These are phyloP conservation scores for Icerya purchasi DNA, from an alignment of 2,888 invertebrate species.

Conservation along the genomic window DNA sequence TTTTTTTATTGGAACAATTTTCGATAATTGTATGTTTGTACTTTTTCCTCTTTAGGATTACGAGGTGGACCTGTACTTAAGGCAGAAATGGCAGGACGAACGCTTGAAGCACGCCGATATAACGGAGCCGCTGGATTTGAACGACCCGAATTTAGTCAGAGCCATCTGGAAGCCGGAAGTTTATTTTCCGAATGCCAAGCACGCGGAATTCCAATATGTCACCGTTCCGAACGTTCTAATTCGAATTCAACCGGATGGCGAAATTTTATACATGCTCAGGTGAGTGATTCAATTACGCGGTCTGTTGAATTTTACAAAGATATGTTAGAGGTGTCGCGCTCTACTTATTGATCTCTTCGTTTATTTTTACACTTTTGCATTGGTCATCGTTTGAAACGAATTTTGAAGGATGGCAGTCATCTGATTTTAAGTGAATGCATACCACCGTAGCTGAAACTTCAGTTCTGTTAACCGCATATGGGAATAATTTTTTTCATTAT, in stretches of 20 bases:
- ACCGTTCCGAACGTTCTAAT: slow-evolving; percentile 31
- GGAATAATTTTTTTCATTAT: too few relatives aligned
- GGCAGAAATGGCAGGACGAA: slow-evolving; percentile 29
- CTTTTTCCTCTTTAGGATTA: slow-evolving; percentile 25
- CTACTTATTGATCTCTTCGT: too few relatives aligned
- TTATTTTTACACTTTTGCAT: too few relatives aligned
- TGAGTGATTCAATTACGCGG: too few relatives aligned
- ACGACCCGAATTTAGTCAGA: slow-evolving; percentile 28
- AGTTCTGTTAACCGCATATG: too few relatives aligned
- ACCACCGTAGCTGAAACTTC: too few relatives aligned
- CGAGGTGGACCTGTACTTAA: slow-evolving; percentile 29
- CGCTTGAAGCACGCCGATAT: slow-evolving; percentile 26
- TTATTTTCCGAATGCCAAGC: slow-evolving; percentile 29
- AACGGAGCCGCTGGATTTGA: slow-evolving; percentile 27
- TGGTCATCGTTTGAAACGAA: too few relatives aligned
- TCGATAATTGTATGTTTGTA: neutral
- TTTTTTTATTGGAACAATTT: too few relatives aligned
- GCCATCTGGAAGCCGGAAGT: slow-evolving; percentile 30
- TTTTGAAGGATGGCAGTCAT: too few relatives aligned
- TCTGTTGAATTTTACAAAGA: too few relatives aligned
- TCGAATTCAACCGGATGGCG: slow-evolving; percentile 28
- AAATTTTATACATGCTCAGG: slow-evolving; percentile 30
- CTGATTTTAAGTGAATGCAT: too few relatives aligned
- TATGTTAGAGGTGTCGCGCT: too few relatives aligned
- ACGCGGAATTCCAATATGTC: slow-evolving; percentile 30